Evolutionary conservation across 2,797 vertebrate species (phyloP).

Genomic region (Uromys caudimaculatus): DNA sequence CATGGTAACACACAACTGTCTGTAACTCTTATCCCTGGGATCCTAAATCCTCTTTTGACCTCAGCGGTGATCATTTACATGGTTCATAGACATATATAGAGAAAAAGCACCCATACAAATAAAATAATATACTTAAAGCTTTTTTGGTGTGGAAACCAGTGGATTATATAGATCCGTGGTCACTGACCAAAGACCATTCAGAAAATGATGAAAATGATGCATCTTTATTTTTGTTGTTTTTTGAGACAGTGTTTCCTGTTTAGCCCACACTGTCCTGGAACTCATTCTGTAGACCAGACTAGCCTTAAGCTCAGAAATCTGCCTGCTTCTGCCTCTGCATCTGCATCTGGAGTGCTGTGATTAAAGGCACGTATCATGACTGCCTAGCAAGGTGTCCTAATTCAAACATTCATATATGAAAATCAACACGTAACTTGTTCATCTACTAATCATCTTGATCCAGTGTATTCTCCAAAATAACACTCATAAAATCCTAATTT

Average conservation of each 20-base stretch:
- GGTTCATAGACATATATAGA: background rate
- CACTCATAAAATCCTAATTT: background rate
- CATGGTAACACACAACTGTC: background rate
- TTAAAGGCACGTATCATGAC: background rate
- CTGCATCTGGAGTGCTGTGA: background rate
- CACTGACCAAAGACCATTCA: background rate
- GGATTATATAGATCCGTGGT: background rate
- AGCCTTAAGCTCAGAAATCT: background rate
- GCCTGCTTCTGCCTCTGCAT: background rate
- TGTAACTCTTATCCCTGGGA: background rate
- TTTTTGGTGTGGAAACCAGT: background rate
- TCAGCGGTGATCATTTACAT: background rate
- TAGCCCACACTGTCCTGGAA: background rate
- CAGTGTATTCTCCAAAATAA: background rate
- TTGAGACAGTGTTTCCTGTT: background rate
- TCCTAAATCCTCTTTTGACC: background rate
- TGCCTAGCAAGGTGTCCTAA: background rate
- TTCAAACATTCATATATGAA: background rate
- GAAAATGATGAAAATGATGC: background rate
- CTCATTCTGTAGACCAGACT: background rate
- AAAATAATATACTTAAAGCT: background rate
- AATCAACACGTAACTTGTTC: background rate
- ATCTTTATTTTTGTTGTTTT: background rate
- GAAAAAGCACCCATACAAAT: background rate
- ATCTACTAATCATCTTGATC: background rate